Base-by-base conservation (phyloP, 2,113 vertebrate species). In the Ictalurus punctatus region DNA sequence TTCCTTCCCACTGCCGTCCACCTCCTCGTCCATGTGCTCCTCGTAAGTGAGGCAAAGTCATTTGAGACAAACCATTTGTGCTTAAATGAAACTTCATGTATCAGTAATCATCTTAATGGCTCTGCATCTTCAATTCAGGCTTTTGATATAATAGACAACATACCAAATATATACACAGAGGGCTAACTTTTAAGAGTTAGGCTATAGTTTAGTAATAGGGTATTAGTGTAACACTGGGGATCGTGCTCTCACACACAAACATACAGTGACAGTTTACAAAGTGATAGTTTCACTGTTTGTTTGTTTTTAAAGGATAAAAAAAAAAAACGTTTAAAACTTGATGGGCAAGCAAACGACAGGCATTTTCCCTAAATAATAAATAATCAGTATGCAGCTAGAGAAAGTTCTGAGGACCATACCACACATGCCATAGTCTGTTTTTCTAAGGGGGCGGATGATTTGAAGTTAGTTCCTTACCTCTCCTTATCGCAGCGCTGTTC, bases 1-100 rank as follows among this genome's bases (percentile, higher is more conserved):
- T 76, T 88, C 76, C 21, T 90, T 83, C 54, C 91, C 88, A 34
- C 83, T 88, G 37, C 85, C 78, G 56, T 92, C 88, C 63, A 89
- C 89, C 73, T 92, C 91, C 91, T 95, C 94, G 69, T 93, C 93
- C 91, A 92, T 95, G 91, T 88, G 92, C 90, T 88, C 86, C 0
- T 86, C 54, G 40, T 44, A 5, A 88, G 44, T 73, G 48, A 89
- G 34, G 58, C 6, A 86, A 44, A 30, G 73, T 56, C 19, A 37
- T 85, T 74, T 58, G 27, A 65, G 48, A 65, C 37, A 85, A 34
- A n/a, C 17, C 40, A 88, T 65, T 48, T 6, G 56, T 34, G 9
- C 8, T 19, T 44, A 61, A 83, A 65, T 84, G 27, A 84, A 84
- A 84, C 21, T 6, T n/a, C 1, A 44, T 27, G 37, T 27, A 48